A percentile compares a stretch with the other conserved stretches of the same genome.
phyloP scores from a whole-genome alignment of 1,140 invertebrate genomes.

The Papilio helenus region DNA sequence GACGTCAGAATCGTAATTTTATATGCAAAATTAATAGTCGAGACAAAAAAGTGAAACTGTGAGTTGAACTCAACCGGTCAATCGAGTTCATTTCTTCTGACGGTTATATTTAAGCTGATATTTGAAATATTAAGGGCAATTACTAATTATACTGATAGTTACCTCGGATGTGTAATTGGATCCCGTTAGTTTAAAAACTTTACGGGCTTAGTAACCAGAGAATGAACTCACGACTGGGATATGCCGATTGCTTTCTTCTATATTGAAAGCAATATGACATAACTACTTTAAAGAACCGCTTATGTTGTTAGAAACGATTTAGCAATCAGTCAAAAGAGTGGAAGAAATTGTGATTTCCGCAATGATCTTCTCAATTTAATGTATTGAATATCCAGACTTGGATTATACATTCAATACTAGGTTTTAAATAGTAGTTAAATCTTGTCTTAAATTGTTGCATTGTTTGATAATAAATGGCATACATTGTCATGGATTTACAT shows the following conservation, averaged over 20 bases:
- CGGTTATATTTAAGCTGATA: background rate
- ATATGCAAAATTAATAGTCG: slow-evolving; percentile 27
- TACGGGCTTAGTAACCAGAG: background rate
- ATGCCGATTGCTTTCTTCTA: background rate
- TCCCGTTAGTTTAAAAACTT: background rate
- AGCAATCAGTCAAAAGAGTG: background rate
- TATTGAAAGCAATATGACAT: slow-evolving; percentile 1
- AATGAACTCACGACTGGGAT: background rate
- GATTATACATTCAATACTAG: background rate
- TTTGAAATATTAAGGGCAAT: slow-evolving; percentile 6
- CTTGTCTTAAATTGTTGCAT: background rate
- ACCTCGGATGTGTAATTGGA: background rate
- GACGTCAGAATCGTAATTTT: slow-evolving; percentile 1
- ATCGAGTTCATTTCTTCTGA: slow-evolving; percentile 14
- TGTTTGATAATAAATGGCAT: background rate
- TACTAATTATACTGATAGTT: background rate
- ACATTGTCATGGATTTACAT: slow-evolving; percentile 3
- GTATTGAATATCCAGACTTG: background rate
- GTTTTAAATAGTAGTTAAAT: background rate
- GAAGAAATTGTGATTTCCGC: slow-evolving; percentile 15
- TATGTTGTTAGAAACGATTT: slow-evolving; percentile 34
- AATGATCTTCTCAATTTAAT: background rate
- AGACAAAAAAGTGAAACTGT: slow-evolving; percentile 23
- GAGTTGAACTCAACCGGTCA: slow-evolving; percentile 17
- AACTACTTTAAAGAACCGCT: slow-evolving; percentile 11